Base-by-base conservation (phyloP, 1,140 invertebrate genomes). In the Ganaspis sp. region DNA sequence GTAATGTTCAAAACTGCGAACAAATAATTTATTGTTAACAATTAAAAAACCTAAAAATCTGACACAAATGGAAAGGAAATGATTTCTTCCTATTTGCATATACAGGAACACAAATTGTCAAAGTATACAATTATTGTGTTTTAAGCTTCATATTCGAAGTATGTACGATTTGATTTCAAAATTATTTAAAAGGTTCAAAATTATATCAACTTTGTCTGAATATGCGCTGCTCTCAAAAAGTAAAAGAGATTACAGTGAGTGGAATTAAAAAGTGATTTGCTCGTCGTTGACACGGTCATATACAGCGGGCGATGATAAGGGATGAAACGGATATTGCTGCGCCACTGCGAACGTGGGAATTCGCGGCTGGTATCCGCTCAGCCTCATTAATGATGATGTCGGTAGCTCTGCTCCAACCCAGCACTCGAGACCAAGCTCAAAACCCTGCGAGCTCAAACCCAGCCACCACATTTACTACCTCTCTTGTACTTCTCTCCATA, bases 381-480 rank as follows among this genome's bases (percentile, higher is more conserved):
- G 87, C 84, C 87, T 89, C 87, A 89, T 89, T 89, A 89, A 89
- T 89, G 87, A 89, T 89, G 87, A 89, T 89, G 87, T 89, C 87
- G 85, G 86, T 82, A 37, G 73, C 71, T 58, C 70, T 69, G 69
- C 74, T 45, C 19, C 34, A 37, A 49, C 69, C 69, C 64, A 45
- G 45, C 45, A 17, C 45, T 49, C 45, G 45, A 49, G 45, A 49
- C 45, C 45, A 49, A 74, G 72, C 71, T 72, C 15, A 19, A 69
- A 71, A 72, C 75, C 83, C 76, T 73, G 72, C 72, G 73, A 74
- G 75, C 76, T 73, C 70, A 82, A 78, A 76, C 73, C 78, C 76
- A 71, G 75, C 78, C 78, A 82, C 77, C 76, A 82, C 82, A 77
- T 84, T 79, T 64, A 45, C 53, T 17, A 38, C 69, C 72, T 74